Conservation (phyloP, 2,113 vertebrate genomes). For the Serilophus lunatus region DNA sequence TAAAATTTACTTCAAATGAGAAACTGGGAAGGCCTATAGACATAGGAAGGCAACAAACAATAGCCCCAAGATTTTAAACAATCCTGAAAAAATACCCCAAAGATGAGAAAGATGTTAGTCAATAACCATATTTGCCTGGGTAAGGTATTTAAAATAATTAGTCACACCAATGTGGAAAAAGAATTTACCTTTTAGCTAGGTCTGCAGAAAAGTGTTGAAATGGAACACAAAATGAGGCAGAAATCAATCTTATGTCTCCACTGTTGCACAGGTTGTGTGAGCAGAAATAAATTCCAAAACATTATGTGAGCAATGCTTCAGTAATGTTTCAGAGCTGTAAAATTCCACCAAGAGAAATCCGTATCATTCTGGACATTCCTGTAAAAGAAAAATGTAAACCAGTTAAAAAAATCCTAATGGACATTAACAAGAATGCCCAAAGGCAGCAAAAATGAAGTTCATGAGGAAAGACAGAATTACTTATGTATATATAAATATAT, state of each 20-base stretch:
- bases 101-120: background rate
- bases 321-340: background rate
- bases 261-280: background rate
- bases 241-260: background rate
- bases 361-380: background rate
- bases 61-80: background rate
- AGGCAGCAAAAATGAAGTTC: background rate
- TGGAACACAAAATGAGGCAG: background rate
- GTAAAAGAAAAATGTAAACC: background rate
- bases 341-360: background rate
- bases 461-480: background rate
- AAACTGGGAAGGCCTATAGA: background rate
- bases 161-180: background rate
- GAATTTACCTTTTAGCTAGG: background rate
- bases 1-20: background rate
- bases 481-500: fast-evolving
- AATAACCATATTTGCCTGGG: background rate
- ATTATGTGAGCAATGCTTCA: background rate
- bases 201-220: background rate
- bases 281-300: background rate
- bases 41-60: background rate
- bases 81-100: background rate
- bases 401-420: background rate
- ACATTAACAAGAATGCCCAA: background rate
- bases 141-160: background rate